Base-by-base conservation (phyloP, 2,797 vertebrate species). In the Antrozous pallidus region DNA sequence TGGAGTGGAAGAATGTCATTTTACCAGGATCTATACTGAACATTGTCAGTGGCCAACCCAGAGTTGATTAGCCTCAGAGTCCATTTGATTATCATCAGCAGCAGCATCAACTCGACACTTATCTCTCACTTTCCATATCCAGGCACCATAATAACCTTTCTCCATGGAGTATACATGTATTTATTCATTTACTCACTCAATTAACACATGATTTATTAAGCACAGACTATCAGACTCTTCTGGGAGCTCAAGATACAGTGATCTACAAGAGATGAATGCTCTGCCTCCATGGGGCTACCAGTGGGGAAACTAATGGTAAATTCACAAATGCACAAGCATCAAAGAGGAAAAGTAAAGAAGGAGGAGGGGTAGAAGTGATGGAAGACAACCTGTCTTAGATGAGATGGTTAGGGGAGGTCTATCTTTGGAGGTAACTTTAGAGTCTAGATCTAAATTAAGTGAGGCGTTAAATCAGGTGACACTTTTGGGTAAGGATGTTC, bases 311-410 rank as follows among this genome's bases (percentile, higher is more conserved):
- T 3, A 31, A 4, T 12, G 3, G 28, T 6, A 56, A 81, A 69
- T 10, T 13, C 26, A 56, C 3, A 11, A n/a, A 38, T 13, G 3
- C 2, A 9, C 6, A 17, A 33, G 58, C 70, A 28, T 77, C 31
- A 73, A 18, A 87, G 78, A 77, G 8, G 26, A 33, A 36, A 22
- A 71, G 24, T 0, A 16, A 36, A 79, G 47, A 31, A 83, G 18
- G 36, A 51, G 10, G 10, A 18, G 12, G 0, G 5, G 1, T 2
- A 8, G 22, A 12, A 31, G 4, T 2, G 14, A 28, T 2, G 10
- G 11, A 24, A 12, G 2, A 49, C 9, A 4, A 16, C 18, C 31
- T 20, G 18, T 36, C 69, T 61, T 14, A 31, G 51, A 47, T 8
- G 28, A 17, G 14, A 8, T 2, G 0, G 2, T 83, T n/a, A 74